Percentiles rank a stretch among this genome's conserved stretches.
These are phyloP conservation scores for Coptodon bakossiorum DNA, from an alignment of 2,113 vertebrate genomes.

Conservation along the genomic window DNA sequence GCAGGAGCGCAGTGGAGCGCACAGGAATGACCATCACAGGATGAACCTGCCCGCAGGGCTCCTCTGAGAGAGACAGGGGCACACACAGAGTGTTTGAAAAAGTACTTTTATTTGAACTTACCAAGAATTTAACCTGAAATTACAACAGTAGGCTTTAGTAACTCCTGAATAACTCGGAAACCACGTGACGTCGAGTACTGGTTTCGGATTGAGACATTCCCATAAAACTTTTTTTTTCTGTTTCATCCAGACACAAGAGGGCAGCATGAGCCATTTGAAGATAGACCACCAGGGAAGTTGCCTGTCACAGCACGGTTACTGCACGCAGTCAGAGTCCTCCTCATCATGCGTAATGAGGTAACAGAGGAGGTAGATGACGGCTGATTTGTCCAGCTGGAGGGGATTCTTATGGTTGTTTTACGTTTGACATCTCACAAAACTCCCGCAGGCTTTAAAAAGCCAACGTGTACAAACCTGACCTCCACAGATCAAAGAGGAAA, in stretches of 20 bases:
- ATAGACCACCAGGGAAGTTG: neutral
- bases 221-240: neutral
- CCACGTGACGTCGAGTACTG: neutral
- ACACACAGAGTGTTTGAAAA: neutral
- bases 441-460: neutral
- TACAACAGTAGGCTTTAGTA: neutral
- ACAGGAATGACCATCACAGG: constrained; percentile 67
- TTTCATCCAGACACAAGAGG: constrained; percentile 24
- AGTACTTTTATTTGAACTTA: neutral
- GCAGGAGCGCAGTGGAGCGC: constrained; percentile 29
- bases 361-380: neutral
- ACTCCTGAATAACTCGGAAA: neutral
- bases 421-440: neutral
- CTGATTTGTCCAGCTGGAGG: neutral
- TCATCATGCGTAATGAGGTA: neutral
- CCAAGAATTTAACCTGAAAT: neutral
- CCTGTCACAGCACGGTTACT: neutral
- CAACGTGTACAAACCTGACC: neutral
- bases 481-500: neutral
- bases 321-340: neutral
- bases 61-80: neutral
- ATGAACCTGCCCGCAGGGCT: constrained; percentile 42
- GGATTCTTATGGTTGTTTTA: neutral
- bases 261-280: neutral
- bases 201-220: neutral